Evolutionary conservation across 1,140 invertebrate genomes (phyloP), one percentile per base, ranked within the genome.

Genomic region (Sitobion miscanthi): DNA sequence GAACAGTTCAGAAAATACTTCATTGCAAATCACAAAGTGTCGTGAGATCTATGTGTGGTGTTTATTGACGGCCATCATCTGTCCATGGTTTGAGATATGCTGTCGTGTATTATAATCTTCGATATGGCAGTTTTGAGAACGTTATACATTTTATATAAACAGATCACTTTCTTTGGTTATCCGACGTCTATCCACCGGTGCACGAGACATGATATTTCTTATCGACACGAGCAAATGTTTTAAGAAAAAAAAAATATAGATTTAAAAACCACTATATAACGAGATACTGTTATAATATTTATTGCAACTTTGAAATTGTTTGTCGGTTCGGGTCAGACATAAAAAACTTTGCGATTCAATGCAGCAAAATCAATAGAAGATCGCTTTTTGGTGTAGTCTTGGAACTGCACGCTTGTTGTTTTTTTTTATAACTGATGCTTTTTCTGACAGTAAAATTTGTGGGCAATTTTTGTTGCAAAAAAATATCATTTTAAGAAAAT

Each of bases 251-350:
- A 77, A n/a, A 77, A n/a, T 54, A 4, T 54, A 54, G 52, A 54
- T 54, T 54, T 54, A 54, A 54, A 54, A 54, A 54, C 52, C 52
- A 54, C n/a, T n/a, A 77, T 77, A 14, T 77, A n/a, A 77, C 62
- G 30, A 35, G 62, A 69, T 77, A 77, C n/a, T 77, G 62, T n/a
- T 77, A 77, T n/a, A 69, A 69, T 77, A 77, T 77, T 77, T 77
- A 77, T 77, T 77, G 17, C 30, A 77, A 77, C 62, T 54, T 23
- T n/a, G 14, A n/a, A 77, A 77, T n/a, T 77, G n/a, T 77, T 77
- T 77, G 62, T 77, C n/a, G n/a, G 62, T 20, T 77, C 30, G 62
- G 30, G 14, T 35, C 30, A 77, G 30, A 35, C 14, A 77, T 77
- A 77, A 77, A 77, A 77, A 77, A 17, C 62, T n/a, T 77, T 77